These are phyloP conservation scores for Ephestia elutella DNA, from an alignment of 1,140 invertebrate genomes.

Conservation along the genomic window DNA sequence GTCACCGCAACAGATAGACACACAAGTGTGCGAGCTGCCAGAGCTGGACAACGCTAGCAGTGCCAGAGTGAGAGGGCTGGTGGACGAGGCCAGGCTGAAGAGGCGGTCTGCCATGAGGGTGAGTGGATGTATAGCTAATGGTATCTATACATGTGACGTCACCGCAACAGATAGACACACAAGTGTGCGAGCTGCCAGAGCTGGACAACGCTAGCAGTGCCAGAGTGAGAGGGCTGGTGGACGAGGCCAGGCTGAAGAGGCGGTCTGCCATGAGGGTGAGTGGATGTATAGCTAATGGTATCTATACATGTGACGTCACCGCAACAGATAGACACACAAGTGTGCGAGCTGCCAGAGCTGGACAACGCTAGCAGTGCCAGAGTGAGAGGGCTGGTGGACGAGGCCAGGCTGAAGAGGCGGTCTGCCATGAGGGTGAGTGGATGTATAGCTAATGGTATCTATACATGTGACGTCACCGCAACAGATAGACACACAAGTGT, in stretches of 20 bases:
- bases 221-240: constrained; percentile 82
- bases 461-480: constrained; percentile 62
- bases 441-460: too few species aligned
- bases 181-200: constrained; percentile 83
- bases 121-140: constrained; percentile 69
- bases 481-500: constrained; percentile 89
- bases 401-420: constrained; percentile 81
- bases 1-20: constrained; percentile 87
- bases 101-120: constrained; percentile 91
- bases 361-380: constrained; percentile 87
- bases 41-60: constrained; percentile 87
- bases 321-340: constrained; percentile 89
- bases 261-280: constrained; percentile 90
- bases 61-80: constrained; percentile 80
- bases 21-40: constrained; percentile 85
- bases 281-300: constrained; percentile 28
- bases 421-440: constrained; percentile 90
- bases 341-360: constrained; percentile 82
- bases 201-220: constrained; percentile 87
- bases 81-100: constrained; percentile 80
- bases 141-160: too few species aligned
- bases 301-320: constrained; percentile 41
- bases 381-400: constrained; percentile 82
- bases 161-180: constrained; percentile 88
- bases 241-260: constrained; percentile 80